Evolutionary conservation across 1,140 invertebrate genomes (phyloP).

Genomic region (Magallana gigas): DNA sequence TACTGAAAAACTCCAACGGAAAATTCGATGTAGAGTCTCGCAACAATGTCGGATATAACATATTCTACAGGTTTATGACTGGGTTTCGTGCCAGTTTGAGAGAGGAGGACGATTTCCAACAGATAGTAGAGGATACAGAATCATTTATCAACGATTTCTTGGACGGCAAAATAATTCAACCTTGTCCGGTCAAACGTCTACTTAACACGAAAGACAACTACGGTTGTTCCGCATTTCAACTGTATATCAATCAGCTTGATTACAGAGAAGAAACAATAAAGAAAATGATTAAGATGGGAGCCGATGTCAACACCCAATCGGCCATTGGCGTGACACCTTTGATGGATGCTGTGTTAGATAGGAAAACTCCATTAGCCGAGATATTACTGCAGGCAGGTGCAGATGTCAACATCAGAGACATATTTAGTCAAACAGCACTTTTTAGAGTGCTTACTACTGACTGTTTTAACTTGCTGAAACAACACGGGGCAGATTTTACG

Average conservation of each 20-base stretch:
- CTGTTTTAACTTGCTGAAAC: conserved; percentile 20
- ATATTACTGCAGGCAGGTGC: conserved; percentile 27
- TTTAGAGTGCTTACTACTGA: conserved; percentile 35
- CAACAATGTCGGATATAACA: conserved; percentile 27
- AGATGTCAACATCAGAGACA: conserved; percentile 42
- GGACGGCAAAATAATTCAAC: neutral
- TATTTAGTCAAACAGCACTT: conserved; percentile 49
- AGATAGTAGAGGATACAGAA: conserved; percentile 36
- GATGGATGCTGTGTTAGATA: conserved; percentile 8
- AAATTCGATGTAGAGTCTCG: neutral
- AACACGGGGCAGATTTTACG: conserved; percentile 27
- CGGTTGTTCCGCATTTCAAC: conserved; percentile 41
- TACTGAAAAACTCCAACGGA: neutral
- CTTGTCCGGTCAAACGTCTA: neutral
- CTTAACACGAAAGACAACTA: conserved; percentile 36
- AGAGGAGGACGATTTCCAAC: conserved; percentile 1
- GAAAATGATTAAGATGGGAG: conserved; percentile 33
- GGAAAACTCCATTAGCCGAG: conserved; percentile 17
- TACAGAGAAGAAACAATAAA: conserved; percentile 39
- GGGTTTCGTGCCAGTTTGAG: neutral
- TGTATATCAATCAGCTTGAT: conserved; percentile 32
- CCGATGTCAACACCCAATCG: conserved; percentile 34
- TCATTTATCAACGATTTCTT: conserved; percentile 31
- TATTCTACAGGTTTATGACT: conserved; percentile 40
- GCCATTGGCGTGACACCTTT: conserved; percentile 42